Percentiles rank a stretch among this genome's conserved stretches.
Conservation (phyloP, 2,888 invertebrate species). For the Drosophila mimetica region DNA sequence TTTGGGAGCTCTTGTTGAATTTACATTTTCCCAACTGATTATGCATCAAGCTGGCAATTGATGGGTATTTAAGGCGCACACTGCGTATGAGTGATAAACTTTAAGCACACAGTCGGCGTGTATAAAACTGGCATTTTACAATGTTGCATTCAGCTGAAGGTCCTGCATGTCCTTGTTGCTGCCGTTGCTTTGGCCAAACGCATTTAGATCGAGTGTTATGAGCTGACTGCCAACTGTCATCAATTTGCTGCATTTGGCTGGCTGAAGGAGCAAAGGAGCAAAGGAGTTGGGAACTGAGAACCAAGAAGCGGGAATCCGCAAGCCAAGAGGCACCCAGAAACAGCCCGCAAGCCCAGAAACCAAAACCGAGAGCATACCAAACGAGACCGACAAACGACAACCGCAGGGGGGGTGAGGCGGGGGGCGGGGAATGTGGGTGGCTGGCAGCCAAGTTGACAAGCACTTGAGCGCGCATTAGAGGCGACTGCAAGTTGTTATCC, state of each 20-base stretch:
- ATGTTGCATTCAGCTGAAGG: slow-evolving; percentile 8
- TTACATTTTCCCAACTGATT: background rate
- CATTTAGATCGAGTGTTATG: slow-evolving; percentile 20
- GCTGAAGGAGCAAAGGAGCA: background rate
- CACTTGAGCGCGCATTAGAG: slow-evolving; percentile 72
- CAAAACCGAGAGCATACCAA: slow-evolving; percentile 28
- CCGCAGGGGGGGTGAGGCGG: slow-evolving; percentile 7
- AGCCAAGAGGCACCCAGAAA: background rate
- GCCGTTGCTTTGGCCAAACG: slow-evolving; percentile 9
- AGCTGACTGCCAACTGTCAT: slow-evolving; percentile 56
- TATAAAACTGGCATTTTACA: slow-evolving; percentile 11
- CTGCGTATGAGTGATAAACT: slow-evolving; percentile 6
- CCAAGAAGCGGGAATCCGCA: background rate
- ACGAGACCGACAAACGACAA: slow-evolving; percentile 24
- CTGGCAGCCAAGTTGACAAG: slow-evolving; percentile 63
- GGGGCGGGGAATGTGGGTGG: slow-evolving; percentile 1
- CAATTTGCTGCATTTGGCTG: slow-evolving; percentile 67
- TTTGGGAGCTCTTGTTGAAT: background rate
- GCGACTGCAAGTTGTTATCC: slow-evolving; percentile 54
- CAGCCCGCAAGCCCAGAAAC: slow-evolving; percentile 5
- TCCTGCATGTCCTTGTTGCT: background rate
- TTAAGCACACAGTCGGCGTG: background rate
- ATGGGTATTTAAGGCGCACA: background rate
- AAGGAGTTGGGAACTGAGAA: background rate
- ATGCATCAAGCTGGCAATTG: background rate